These are phyloP conservation scores for Myotis vivesi DNA, from an alignment of 2,797 vertebrate species.

Conservation along the genomic window DNA sequence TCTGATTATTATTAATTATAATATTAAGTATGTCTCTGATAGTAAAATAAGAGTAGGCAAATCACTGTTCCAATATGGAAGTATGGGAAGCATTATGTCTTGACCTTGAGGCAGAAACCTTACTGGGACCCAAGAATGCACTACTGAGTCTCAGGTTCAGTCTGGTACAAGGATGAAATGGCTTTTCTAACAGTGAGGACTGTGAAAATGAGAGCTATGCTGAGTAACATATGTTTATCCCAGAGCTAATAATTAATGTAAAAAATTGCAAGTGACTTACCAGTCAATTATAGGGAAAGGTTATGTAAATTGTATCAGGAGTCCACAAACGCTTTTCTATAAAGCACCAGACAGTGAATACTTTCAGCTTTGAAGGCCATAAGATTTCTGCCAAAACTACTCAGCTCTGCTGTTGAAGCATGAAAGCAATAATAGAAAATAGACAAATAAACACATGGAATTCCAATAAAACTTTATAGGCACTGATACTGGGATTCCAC, in stretches of 20 bases:
- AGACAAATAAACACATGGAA: background rate
- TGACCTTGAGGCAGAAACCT: background rate
- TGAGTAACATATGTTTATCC: background rate
- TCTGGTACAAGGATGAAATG: background rate
- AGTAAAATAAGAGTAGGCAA: background rate
- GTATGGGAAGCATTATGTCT: background rate
- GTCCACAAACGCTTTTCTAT: background rate
- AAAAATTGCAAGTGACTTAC: background rate
- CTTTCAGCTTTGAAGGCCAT: background rate
- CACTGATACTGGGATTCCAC: background rate
- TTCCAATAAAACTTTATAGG: constrained; percentile 22
- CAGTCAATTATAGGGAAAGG: background rate
- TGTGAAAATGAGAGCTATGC: background rate
- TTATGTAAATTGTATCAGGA: background rate
- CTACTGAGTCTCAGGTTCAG: background rate
- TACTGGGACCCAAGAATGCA: background rate
- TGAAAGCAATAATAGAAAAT: background rate
- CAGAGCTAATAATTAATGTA: background rate
- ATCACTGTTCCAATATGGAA: background rate
- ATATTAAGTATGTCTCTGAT: background rate
- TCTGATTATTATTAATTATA: background rate
- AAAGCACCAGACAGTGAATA: background rate
- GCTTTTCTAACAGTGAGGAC: background rate
- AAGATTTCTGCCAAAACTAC: background rate
- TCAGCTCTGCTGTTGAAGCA: background rate